Conservation (phyloP, 2,797 vertebrate genomes). For the Myiotriccus ornatus region DNA sequence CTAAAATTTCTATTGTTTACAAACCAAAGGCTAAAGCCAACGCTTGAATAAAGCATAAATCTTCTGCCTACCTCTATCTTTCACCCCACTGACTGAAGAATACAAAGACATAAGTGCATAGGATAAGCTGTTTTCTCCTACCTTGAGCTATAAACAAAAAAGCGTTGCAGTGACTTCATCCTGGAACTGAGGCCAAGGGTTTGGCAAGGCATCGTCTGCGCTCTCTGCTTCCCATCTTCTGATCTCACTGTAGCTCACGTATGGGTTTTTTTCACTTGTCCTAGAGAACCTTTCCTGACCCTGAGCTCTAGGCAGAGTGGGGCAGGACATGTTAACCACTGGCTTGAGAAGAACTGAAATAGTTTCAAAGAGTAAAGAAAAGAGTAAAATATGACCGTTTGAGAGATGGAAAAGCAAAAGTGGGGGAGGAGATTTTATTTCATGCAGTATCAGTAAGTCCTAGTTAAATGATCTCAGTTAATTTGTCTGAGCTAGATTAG, state of each 20-base stretch:
- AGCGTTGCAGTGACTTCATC: background rate
- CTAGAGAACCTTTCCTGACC: background rate
- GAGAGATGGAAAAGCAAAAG: background rate
- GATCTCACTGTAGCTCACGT: background rate
- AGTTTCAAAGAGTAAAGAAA: background rate
- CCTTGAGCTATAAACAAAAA: background rate
- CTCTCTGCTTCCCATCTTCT: background rate
- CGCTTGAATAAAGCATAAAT: background rate
- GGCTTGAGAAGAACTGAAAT: background rate
- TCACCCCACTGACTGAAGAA: background rate
- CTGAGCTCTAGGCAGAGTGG: background rate
- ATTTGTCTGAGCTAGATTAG: background rate
- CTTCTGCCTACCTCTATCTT: background rate
- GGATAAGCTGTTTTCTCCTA: background rate
- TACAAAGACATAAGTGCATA: background rate
- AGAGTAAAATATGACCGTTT: rapidly evolving
- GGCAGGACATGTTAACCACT: background rate
- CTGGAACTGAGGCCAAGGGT: background rate
- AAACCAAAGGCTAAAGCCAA: background rate
- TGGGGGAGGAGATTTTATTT: background rate
- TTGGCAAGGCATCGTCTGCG: background rate
- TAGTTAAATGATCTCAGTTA: background rate
- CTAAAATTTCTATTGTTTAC: background rate
- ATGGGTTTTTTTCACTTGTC: background rate
- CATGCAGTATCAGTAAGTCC: background rate